phyloP scores from a whole-genome alignment of 1,140 invertebrate genomes.

The Aphelinus certus region DNA sequence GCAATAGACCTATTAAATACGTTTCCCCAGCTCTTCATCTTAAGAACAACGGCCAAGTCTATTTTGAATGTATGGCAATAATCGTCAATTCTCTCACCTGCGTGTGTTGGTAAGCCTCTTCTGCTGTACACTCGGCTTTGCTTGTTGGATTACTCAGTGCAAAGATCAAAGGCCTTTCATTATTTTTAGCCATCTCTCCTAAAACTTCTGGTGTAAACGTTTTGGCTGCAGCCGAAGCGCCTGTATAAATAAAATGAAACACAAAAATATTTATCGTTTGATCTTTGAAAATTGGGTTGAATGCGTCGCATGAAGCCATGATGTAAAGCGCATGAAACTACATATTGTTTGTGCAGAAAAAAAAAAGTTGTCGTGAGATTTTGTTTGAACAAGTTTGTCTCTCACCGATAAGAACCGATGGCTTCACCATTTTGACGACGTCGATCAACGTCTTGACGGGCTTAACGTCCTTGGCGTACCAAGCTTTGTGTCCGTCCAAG shows the following conservation, averaged over 20 bases:
- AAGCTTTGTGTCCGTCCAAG: constrained; percentile 79
- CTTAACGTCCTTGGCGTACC: constrained; percentile 85
- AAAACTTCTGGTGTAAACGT: constrained; percentile 90
- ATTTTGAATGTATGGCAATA: not conserved
- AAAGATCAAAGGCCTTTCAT: constrained; percentile 91
- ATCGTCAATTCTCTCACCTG: constrained; percentile 70
- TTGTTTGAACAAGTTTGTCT: not conserved
- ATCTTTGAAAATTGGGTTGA: too few species aligned
- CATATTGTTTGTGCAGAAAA: not conserved
- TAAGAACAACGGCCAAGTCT: too few species aligned
- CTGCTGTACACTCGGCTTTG: constrained; percentile 96
- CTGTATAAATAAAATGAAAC: constrained; percentile 53
- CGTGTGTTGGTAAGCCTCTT: constrained; percentile 87
- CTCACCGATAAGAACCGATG: constrained; percentile 85
- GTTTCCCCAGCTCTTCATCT: too few species aligned
- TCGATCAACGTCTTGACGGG: constrained; percentile 80
- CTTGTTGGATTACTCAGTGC: constrained; percentile 95
- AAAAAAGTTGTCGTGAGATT: not conserved
- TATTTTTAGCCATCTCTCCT: constrained; percentile 85
- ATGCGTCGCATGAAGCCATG: too few species aligned
- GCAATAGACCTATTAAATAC: too few species aligned
- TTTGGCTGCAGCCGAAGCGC: constrained; percentile 87
- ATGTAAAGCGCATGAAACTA: not conserved
- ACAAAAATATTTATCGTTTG: too few species aligned
- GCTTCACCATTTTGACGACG: constrained; percentile 85